A percentile compares a stretch with the other conserved stretches of the same genome.
Evolutionary conservation across 2,797 vertebrate genomes (phyloP).

Genomic region (Eulemur rubriventer): DNA sequence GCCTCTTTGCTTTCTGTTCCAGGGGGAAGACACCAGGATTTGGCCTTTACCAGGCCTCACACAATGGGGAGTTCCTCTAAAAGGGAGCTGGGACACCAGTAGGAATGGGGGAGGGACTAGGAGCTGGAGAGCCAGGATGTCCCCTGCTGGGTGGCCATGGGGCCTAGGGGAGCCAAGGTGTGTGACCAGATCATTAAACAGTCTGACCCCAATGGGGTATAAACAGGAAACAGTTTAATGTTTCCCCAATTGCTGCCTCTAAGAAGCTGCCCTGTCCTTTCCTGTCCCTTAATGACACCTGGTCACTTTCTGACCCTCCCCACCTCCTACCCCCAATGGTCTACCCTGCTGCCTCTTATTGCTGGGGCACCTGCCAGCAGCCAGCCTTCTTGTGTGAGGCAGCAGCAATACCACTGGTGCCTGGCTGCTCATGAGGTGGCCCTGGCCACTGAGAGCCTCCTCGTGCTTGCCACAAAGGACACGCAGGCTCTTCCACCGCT

Average conservation of each 20-base stretch:
- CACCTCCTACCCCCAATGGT: not conserved
- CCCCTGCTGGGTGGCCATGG: not conserved
- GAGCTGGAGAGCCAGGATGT: not conserved
- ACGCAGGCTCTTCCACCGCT: fast-evolving
- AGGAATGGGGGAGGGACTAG: not conserved
- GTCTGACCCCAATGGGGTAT: not conserved
- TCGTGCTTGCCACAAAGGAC: fast-evolving
- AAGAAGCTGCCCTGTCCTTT: not conserved
- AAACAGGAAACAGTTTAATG: not conserved
- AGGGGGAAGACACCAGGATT: too few species aligned
- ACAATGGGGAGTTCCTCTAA: not conserved
- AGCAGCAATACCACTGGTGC: too few species aligned
- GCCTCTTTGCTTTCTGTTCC: not conserved
- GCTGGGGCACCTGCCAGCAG: not conserved
- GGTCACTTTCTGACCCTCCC: not conserved
- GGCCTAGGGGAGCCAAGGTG: not conserved
- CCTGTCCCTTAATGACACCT: not conserved
- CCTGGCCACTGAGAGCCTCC: not conserved
- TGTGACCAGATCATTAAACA: not conserved
- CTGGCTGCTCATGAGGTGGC: not conserved
- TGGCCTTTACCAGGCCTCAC: not conserved
- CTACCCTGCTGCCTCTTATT: not conserved
- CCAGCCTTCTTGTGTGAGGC: not conserved
- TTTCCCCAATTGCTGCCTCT: not conserved
- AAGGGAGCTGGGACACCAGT: not conserved